phyloP scores from a whole-genome alignment of 1,140 invertebrate species.

The Psilanteris sp. region DNA sequence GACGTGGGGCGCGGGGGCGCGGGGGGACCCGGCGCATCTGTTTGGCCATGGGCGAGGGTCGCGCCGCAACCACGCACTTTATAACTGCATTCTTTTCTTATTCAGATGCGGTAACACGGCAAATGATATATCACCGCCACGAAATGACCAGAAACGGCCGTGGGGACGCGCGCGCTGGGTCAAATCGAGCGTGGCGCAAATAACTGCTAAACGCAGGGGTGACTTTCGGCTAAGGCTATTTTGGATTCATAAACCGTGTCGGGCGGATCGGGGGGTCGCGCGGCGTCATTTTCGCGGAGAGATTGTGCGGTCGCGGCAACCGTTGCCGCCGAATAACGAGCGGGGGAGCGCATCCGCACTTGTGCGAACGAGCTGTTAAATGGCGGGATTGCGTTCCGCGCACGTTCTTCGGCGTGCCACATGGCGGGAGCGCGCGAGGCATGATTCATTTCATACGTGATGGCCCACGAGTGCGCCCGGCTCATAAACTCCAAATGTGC shows the following conservation, averaged over 20 bases:
- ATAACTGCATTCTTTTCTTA: slow-evolving; percentile 46
- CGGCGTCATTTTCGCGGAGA: slow-evolving; percentile 34
- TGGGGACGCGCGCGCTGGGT: slow-evolving; percentile 6
- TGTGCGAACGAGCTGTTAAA: slow-evolving; percentile 61
- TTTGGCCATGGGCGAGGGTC: slow-evolving; percentile 1
- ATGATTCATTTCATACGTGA: slow-evolving; percentile 58
- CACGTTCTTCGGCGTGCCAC: slow-evolving; percentile 46
- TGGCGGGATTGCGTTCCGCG: slow-evolving; percentile 57
- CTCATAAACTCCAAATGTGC: slow-evolving; percentile 39
- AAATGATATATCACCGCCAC: slow-evolving; percentile 33
- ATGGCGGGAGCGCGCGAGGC: slow-evolving; percentile 31
- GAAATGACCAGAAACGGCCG: slow-evolving; percentile 33
- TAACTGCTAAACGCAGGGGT: slow-evolving; percentile 35
- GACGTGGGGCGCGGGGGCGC: not conserved
- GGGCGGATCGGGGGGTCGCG: not conserved
- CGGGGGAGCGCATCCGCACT: slow-evolving; percentile 40
- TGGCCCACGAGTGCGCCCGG: slow-evolving; percentile 9
- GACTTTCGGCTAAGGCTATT: slow-evolving; percentile 29
- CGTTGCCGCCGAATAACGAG: slow-evolving; percentile 41
- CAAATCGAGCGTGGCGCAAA: slow-evolving; percentile 46
- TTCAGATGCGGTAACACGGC: slow-evolving; percentile 38
- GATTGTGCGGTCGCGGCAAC: slow-evolving; percentile 47
- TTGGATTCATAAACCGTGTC: slow-evolving; percentile 52
- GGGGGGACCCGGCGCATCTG: slow-evolving; percentile 9
- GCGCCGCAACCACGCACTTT: slow-evolving; percentile 31